Percentiles rank a stretch among this genome's conserved stretches.
Conservation (phyloP, 2,797 vertebrate genomes). For the Hypotaenidia philippensis region DNA sequence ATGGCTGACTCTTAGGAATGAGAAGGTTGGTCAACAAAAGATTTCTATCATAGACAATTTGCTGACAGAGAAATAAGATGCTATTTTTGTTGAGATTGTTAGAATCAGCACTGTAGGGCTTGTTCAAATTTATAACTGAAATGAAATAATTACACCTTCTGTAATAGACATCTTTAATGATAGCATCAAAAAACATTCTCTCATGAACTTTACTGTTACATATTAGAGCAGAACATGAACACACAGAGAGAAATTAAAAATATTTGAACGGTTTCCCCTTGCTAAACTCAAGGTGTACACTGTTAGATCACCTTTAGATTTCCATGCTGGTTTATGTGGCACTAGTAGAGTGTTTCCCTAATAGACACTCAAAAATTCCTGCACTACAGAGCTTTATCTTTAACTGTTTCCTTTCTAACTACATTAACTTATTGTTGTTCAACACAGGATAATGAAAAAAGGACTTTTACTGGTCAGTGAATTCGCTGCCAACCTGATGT, state of each 20-base stretch:
- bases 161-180: not conserved
- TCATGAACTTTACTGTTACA: not conserved
- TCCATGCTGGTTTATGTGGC: not conserved
- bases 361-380: not conserved
- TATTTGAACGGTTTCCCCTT: not conserved
- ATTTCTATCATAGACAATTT: not conserved
- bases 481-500: not conserved
- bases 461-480: not conserved
- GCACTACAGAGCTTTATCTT: not conserved
- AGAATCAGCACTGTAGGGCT: not conserved
- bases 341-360: not conserved
- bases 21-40: not conserved
- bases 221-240: not conserved
- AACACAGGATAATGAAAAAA: not conserved
- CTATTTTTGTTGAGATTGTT: not conserved
- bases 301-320: not conserved
- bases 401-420: not conserved
- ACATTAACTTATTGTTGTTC: not conserved
- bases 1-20: not conserved
- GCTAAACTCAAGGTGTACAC: not conserved
- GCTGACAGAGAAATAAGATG: not conserved
- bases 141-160: not conserved
- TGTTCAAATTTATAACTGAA: not conserved
- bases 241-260: not conserved
- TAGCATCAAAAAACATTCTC: not conserved